Conservation (phyloP, 2,797 vertebrate species). For the Sebastes hubbsi region DNA sequence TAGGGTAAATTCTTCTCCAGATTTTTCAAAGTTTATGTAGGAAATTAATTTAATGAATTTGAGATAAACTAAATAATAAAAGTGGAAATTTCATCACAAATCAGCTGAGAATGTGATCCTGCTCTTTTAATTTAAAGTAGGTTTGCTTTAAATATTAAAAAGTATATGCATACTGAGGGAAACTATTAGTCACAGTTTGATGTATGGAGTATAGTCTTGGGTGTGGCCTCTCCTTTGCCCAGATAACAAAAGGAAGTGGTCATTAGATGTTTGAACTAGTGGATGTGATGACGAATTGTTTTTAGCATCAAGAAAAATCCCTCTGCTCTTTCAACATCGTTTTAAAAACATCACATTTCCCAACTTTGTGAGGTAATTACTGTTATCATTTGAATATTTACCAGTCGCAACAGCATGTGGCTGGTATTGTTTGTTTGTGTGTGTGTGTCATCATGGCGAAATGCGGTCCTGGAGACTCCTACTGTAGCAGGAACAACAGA, state of each 20-base stretch:
- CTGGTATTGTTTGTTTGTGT: background rate
- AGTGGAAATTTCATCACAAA: background rate
- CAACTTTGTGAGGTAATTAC: background rate
- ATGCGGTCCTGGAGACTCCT: background rate
- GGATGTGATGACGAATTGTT: background rate
- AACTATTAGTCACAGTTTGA: background rate
- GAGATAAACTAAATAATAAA: background rate
- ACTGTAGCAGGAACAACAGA: background rate
- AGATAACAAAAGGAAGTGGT: background rate
- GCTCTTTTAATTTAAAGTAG: background rate
- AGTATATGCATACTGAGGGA: background rate
- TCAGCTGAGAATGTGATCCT: background rate
- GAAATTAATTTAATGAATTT: background rate
- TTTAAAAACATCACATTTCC: background rate
- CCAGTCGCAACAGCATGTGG: background rate
- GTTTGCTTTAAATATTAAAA: background rate
- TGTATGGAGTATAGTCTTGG: background rate
- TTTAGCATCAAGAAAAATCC: background rate
- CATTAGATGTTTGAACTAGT: background rate
- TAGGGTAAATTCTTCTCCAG: background rate
- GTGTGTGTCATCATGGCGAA: background rate
- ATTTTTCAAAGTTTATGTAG: background rate
- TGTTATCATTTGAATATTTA: background rate
- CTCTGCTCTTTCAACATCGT: background rate
- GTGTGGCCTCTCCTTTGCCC: background rate